Evolutionary conservation across 2,113 vertebrate species (phyloP).

Genomic region (Xerus inauris): DNA sequence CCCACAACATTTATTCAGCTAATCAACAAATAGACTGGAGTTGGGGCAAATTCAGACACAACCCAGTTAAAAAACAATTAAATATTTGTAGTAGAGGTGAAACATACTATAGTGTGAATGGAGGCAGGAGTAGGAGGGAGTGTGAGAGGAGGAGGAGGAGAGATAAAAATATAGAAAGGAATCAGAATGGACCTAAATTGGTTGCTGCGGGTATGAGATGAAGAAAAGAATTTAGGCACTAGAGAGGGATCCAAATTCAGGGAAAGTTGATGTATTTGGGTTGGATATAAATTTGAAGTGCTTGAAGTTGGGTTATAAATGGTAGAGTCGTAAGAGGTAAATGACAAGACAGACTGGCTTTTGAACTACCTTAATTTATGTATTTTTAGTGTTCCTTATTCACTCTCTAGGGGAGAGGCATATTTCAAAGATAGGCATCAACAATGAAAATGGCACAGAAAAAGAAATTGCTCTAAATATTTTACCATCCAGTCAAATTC

Average conservation of each 20-base stretch:
- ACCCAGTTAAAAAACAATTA: not conserved
- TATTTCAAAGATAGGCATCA: not conserved
- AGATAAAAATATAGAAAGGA: not conserved
- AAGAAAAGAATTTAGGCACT: not conserved
- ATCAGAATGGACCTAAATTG: not conserved
- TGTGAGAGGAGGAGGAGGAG: not conserved
- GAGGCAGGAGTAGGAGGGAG: not conserved
- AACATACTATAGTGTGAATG: not conserved
- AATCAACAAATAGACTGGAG: not conserved
- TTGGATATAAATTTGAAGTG: slow-evolving; percentile 3
- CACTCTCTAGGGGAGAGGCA: not conserved
- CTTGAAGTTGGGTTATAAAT: not conserved
- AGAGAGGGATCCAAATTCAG: not conserved
- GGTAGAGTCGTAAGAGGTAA: not conserved
- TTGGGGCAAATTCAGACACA: not conserved
- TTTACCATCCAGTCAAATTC: not conserved
- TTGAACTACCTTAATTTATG: not conserved
- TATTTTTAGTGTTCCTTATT: not conserved
- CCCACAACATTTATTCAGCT: not conserved
- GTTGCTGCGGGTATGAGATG: not conserved
- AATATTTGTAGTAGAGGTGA: not conserved
- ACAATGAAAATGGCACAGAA: not conserved
- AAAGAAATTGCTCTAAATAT: slow-evolving; percentile 32
- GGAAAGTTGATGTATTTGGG: not conserved
- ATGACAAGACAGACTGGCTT: not conserved